Evolutionary conservation across 1,140 invertebrate species (phyloP).

Genomic region (Paralvinella palmiformis): DNA sequence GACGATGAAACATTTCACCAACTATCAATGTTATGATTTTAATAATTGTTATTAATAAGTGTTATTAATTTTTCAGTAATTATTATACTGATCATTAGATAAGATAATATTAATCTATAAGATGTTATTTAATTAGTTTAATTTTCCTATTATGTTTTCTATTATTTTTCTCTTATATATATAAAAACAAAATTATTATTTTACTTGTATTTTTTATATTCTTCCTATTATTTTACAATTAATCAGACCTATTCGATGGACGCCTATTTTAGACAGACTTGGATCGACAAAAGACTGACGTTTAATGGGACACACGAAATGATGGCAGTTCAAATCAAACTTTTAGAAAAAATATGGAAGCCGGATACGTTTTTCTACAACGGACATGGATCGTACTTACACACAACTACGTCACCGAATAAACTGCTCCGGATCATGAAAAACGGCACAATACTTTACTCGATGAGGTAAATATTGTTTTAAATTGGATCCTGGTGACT

Average conservation of each 20-base stretch:
- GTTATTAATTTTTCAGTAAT: no score
- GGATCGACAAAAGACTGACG: slow-evolving; percentile 18
- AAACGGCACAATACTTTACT: slow-evolving; percentile 13
- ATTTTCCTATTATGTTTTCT: no score
- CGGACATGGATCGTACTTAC: slow-evolving; percentile 13
- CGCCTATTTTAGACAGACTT: slow-evolving; percentile 24
- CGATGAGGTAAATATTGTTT: slow-evolving; percentile 11
- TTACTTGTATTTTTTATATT: no score
- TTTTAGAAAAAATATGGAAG: slow-evolving; percentile 39
- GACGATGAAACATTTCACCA: no score
- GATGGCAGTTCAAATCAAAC: slow-evolving; percentile 41
- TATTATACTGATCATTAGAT: no score
- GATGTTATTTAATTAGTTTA: no score
- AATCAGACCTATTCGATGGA: slow-evolving; percentile 22
- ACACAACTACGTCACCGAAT: slow-evolving; percentile 14
- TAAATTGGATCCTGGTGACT: no score
- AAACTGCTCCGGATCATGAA: slow-evolving; percentile 15
- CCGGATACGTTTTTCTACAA: slow-evolving; percentile 20
- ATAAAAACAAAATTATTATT: no score
- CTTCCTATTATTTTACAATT: not conserved
- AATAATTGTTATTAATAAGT: no score
- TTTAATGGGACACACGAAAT: slow-evolving; percentile 27
- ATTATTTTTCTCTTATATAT: no score
- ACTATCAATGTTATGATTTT: no score
- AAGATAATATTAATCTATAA: no score